Evolutionary conservation across 2,113 vertebrate species (phyloP).

Genomic region (Strix uralensis): DNA sequence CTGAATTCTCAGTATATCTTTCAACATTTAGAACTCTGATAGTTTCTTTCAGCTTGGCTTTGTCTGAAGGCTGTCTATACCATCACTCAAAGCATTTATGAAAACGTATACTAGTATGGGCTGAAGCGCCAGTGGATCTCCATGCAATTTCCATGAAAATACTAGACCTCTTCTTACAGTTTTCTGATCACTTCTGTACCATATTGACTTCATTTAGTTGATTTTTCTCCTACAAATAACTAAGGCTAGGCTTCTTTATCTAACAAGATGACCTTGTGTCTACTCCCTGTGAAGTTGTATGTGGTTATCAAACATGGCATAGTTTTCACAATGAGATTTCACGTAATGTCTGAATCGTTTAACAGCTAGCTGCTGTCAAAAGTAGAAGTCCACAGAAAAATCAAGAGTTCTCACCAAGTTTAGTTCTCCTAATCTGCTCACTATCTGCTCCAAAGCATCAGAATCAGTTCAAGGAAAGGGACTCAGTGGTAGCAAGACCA

Average conservation of each 20-base stretch:
- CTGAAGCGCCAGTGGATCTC: background rate
- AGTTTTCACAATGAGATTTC: background rate
- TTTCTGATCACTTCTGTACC: background rate
- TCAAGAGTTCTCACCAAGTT: background rate
- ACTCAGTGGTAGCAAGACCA: accelerated
- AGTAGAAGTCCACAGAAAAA: background rate
- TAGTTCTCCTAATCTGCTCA: background rate
- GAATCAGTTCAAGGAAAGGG: background rate
- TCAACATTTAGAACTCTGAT: background rate
- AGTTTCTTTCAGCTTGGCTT: background rate
- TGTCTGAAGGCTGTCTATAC: background rate
- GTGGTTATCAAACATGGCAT: no score
- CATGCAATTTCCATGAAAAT: background rate
- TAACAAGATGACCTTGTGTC: background rate
- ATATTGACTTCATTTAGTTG: background rate
- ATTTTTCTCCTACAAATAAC: background rate
- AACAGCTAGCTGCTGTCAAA: background rate
- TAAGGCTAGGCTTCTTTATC: background rate
- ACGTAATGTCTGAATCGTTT: background rate
- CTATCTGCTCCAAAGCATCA: background rate
- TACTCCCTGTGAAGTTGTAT: background rate
- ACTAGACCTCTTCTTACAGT: background rate
- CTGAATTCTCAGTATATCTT: background rate
- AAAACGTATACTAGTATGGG: background rate
- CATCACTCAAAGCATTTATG: background rate